Base-by-base conservation (phyloP, 2,888 invertebrate genomes). In the Adelognathus sp. region DNA sequence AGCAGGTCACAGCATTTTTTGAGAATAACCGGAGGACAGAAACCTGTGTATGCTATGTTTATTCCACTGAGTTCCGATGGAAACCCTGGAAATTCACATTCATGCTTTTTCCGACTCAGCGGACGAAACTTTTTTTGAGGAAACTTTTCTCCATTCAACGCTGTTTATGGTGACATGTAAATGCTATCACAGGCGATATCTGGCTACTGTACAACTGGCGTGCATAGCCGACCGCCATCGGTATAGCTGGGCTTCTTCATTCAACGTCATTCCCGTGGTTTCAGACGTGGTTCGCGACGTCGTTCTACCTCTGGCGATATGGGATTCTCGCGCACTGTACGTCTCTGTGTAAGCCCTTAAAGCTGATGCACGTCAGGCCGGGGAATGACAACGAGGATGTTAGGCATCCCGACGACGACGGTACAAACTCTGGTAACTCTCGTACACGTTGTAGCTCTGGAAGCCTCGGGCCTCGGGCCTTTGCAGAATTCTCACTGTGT, bases 21-120 rank as follows among this genome's bases (percentile, higher is more conserved):
- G 60, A 52, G 52, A 66, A 78, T 78, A 33, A 70, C 14, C 44
- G 41, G 58, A 78, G 44, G 46, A 36, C 29, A 50, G 31, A 64
- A 33, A 54, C 27, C 11, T 14, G 61, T 44, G 27, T 9, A 29
- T 16, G 56, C 50, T 5, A 61, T 60, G 52, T 52, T 52, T 54
- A 63, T 61, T 46, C 21, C 36, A 21, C 18, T 6, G 29, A 39
- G 31, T 24, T 16, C 29, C 41, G 2, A 36, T 14, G 21, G 50
- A 63, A 63, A 56, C 33, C 63, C 54, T 41, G 33, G 41, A 63
- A 69, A 27, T 75, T 33, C 58, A 41, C 14, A 52, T 67, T 29
- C 33, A 52, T 5, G 7, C 14, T 21, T 29, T 56, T 63, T 21
- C 24, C 29, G 27, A 29, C 36, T 31, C 16, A 41, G 61, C 16